Evolutionary conservation across 2,113 vertebrate species (phyloP).

Genomic region (Petrocephalus microphthalmus): DNA sequence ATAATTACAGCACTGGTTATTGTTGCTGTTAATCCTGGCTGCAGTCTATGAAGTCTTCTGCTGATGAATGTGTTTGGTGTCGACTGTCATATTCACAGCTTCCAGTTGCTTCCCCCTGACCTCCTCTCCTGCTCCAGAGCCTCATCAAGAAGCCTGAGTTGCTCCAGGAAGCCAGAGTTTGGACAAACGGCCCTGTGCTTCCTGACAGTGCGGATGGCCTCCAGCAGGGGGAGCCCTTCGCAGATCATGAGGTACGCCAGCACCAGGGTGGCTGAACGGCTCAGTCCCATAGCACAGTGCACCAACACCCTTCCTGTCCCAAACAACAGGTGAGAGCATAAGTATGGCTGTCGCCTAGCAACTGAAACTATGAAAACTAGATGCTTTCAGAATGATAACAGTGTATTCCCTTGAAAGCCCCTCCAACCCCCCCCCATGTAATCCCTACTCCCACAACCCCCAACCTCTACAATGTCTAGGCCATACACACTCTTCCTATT

Average conservation of each 20-base stretch:
- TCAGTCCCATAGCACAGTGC: conserved; percentile 68
- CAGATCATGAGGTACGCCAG: conserved; percentile 66
- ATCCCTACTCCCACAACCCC: background rate
- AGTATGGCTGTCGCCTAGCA: background rate
- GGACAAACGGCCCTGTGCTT: conserved; percentile 62
- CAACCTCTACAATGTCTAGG: background rate
- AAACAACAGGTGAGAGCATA: background rate
- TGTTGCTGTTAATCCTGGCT: background rate
- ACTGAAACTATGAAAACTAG: background rate
- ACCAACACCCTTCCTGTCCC: conserved; percentile 59
- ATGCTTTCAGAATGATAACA: background rate
- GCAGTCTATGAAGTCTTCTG: background rate
- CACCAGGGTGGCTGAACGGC: conserved; percentile 60
- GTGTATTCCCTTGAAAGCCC: background rate
- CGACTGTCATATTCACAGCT: background rate
- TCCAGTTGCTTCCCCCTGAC: conserved; percentile 21
- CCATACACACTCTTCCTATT: background rate
- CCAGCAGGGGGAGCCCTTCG: conserved; percentile 53
- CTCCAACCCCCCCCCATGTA: background rate
- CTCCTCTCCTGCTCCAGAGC: conserved; percentile 50
- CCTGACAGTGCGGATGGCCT: conserved; percentile 51
- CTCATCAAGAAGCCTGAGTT: conserved; percentile 61
- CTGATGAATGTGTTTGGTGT: background rate
- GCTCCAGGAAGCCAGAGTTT: conserved; percentile 62
- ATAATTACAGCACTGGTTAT: no score